phyloP scores from a whole-genome alignment of 1,140 invertebrate genomes.

The Lordiphosa clarofinis region DNA sequence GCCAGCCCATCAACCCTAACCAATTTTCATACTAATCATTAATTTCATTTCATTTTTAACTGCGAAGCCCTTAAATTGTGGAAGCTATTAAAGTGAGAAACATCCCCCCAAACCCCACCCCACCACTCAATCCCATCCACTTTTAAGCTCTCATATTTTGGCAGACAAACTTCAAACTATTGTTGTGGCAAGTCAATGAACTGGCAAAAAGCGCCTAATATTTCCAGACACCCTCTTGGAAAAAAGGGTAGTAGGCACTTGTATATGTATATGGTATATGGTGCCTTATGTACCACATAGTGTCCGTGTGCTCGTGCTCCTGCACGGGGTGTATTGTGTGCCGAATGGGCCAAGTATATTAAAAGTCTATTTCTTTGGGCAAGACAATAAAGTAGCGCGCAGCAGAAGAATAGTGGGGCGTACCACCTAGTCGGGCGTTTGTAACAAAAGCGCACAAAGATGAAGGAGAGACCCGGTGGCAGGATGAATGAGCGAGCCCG shows the following conservation, averaged over 20 bases:
- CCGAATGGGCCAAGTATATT: conserved; percentile 64
- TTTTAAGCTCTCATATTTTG: conserved; percentile 56
- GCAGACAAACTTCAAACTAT: conserved; percentile 75
- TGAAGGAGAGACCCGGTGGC: conserved; percentile 17
- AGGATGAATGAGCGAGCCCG: conserved; percentile 18
- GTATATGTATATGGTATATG: too few relatives aligned
- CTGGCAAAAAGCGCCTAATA: conserved; percentile 74
- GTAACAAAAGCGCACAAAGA: conserved; percentile 50
- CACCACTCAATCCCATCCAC: neutral
- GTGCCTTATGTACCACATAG: conserved; percentile 17
- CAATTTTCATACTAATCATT: too few relatives aligned
- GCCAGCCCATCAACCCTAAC: too few relatives aligned
- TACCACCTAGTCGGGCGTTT: conserved; percentile 9
- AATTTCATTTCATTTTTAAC: too few relatives aligned
- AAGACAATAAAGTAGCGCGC: conserved; percentile 67
- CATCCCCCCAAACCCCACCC: too few relatives aligned
- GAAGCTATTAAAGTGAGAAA: too few relatives aligned
- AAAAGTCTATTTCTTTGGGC: conserved; percentile 76
- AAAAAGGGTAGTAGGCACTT: neutral
- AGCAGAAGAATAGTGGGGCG: conserved; percentile 22
- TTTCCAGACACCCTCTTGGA: conserved; percentile 45
- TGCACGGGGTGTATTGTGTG: conserved; percentile 23
- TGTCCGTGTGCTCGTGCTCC: conserved; percentile 34
- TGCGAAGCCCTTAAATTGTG: too few relatives aligned
- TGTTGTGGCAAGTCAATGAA: conserved; percentile 74